These are phyloP conservation scores for Collichthys lucidus DNA, from an alignment of 2,113 vertebrate genomes.

Conservation along the genomic window DNA sequence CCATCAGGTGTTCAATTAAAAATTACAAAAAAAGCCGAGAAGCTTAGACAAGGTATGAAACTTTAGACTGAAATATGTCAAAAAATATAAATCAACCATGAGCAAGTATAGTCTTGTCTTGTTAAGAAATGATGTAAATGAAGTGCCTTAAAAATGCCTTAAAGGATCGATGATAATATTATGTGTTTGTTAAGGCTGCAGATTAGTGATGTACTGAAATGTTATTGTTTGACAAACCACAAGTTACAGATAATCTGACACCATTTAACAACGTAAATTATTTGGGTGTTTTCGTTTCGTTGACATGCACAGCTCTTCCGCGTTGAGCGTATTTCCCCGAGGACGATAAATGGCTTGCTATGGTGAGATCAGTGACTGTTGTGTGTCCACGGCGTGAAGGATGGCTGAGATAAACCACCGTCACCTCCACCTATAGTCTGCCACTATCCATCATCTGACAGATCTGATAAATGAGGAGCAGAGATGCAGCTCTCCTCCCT, in stretches of 20 bases:
- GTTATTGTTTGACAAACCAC: too few species aligned
- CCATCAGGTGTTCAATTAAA: background rate
- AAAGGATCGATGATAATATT: too few species aligned
- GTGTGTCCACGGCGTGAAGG: constrained; percentile 54
- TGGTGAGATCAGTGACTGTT: constrained; percentile 49
- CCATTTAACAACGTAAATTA: constrained; percentile 3
- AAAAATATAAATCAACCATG: background rate
- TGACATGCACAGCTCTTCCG: constrained; percentile 23
- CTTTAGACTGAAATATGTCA: background rate
- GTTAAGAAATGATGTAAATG: too few species aligned
- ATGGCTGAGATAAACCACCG: constrained; percentile 70
- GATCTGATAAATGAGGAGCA: constrained; percentile 71
- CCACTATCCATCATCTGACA: constrained; percentile 69
- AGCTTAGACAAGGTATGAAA: background rate
- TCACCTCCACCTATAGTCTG: constrained; percentile 69
- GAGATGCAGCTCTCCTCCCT: constrained; percentile 47
- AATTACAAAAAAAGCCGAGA: background rate
- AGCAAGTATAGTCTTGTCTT: too few species aligned
- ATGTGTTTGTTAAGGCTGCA: too few species aligned
- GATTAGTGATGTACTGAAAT: too few species aligned
- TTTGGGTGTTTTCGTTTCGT: constrained; percentile 17
- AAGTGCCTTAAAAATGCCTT: too few species aligned
- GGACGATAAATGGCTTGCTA: constrained; percentile 35
- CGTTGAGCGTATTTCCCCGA: constrained; percentile 24
- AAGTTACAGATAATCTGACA: background rate